Base-by-base conservation (phyloP, 2,113 vertebrate genomes). In the Hippocampus barbouri region DNA sequence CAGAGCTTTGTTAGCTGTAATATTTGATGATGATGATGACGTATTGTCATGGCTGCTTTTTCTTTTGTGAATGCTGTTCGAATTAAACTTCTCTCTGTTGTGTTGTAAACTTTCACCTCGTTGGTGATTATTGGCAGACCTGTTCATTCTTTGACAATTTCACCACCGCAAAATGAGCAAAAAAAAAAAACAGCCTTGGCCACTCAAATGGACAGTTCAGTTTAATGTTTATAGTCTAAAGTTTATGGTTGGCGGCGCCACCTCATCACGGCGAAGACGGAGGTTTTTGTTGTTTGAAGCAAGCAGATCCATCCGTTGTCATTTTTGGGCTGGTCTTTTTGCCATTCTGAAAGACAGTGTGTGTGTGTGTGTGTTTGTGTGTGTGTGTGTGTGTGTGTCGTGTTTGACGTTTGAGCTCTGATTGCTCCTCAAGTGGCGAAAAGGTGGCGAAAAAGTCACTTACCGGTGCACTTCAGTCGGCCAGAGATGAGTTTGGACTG, bases 401-500 rank as follows among this genome's bases (percentile, higher is more conserved):
- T 38, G 2, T 61, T 14, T 61, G 23, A 59, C 12, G 4, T 59
- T 5, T 30, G 0, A 11, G 1, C 9, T 23, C 21, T 23, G 23
- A 9, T 7, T n/a, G 7, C 21, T n/a, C 8, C 21, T 8, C 14
- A 38, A 53, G 8, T 38, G 20, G 18, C 9, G 5, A 21, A 62
- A 62, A 62, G 3, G 8, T 30, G 20, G 18, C 8, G 4, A 20
- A 62, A 62, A 62, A 1, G 16, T n/a, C 10, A 66, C 27, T 75
- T 57, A 84, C 77, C 69, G 64, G 14, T 65, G 8, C 69, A 30
- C 23, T 12, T 89, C 86, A 88, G 45, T 38, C 72, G 34, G 83
- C 82, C 60, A 81, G 10, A 23, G 53, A 77, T 0, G 79, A 84
- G 59, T 77, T 76, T 49, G 78, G 78, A 76, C 88, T 89, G 79